Evolutionary conservation across 1,140 invertebrate genomes (phyloP), one percentile per base, ranked within the genome.

Genomic region (Pseudobourletiella spinata): DNA sequence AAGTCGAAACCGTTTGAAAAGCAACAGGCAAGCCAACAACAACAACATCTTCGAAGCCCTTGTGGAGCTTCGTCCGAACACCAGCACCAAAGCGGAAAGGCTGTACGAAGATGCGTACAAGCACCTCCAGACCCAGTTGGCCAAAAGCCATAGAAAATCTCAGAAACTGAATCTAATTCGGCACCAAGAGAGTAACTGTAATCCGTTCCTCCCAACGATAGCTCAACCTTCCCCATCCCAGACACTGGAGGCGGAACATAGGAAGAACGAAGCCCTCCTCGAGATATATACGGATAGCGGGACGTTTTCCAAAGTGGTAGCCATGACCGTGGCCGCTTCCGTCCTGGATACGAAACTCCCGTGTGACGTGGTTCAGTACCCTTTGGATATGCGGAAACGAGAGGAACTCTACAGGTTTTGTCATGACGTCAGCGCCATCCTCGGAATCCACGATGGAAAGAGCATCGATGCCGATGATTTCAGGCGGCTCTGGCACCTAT

Each of bases 221-320:
- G 24, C 35, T 28, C 20, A 52, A 8, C 59, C 59, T 14, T 18
- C 42, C n/a, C 51, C 35, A 42, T n/a, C 50, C n/a, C 14, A 39
- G 25, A 54, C 28, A 3, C 35, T 52, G 16, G 59, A 61, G 18
- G 30, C 22, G 3, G 35, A 61, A 42, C 30, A 43, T 3, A 11
- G 22, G 8, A 35, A 50, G 29, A 61, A 61, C 30, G 43, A 30
- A 28, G 51, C 59, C 25, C 30, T 61, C 1, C 35, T 61, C 14
- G n/a, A 43, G 29, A 61, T 58, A 8, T 64, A 55, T 32, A 59
- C 62, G 24, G 62, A 64, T 18, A 28, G 20, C 26, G 62, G 62
- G 8, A 43, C 43, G 4, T 64, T 59, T 50, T 57, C 52, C 6
- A 58, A 55, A 42, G 50, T 59, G 14, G 48, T 57, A 3, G 62